A percentile compares a stretch with the other conserved stretches of the same genome.
phyloP scores from a whole-genome alignment of 2,888 invertebrate species.

The Spodoptera littoralis region DNA sequence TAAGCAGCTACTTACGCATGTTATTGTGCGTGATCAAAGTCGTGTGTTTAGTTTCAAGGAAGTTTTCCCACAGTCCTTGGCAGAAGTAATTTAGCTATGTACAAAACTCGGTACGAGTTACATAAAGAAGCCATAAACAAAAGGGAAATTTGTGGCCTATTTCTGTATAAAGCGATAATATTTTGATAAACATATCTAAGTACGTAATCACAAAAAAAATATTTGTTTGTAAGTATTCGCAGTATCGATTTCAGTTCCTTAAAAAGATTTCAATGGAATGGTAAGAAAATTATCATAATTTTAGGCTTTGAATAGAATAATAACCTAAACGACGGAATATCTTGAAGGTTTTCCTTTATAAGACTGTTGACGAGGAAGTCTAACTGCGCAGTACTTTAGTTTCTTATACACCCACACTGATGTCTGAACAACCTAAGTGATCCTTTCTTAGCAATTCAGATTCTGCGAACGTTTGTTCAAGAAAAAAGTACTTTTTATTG shows the following conservation, averaged over 20 bases:
- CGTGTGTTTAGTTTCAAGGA: conserved; percentile 69
- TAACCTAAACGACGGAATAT: conserved; percentile 1
- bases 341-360: conserved; percentile 7
- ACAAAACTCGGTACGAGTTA: conserved; percentile 63
- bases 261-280: conserved; percentile 9
- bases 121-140: conserved; percentile 68
- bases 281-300: conserved; percentile 21
- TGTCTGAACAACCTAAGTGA: not conserved
- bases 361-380: not conserved
- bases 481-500: conserved; percentile 6
- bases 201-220: conserved; percentile 24
- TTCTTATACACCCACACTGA: conserved; percentile 9
- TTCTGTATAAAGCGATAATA: conserved; percentile 55
- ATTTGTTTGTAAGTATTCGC: conserved; percentile 7
- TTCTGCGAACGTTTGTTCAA: conserved; percentile 9
- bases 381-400: conserved; percentile 2
- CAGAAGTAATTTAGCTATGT: conserved; percentile 58
- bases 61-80: conserved; percentile 65
- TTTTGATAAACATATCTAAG: conserved; percentile 39
- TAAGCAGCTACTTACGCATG: conserved; percentile 47
- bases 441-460: conserved; percentile 2
- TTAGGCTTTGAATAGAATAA: conserved; percentile 9
- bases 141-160: conserved; percentile 64
- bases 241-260: conserved; percentile 13
- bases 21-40: conserved; percentile 46